phyloP scores from a whole-genome alignment of 2,113 vertebrate genomes.

The Aegithalos caudatus region DNA sequence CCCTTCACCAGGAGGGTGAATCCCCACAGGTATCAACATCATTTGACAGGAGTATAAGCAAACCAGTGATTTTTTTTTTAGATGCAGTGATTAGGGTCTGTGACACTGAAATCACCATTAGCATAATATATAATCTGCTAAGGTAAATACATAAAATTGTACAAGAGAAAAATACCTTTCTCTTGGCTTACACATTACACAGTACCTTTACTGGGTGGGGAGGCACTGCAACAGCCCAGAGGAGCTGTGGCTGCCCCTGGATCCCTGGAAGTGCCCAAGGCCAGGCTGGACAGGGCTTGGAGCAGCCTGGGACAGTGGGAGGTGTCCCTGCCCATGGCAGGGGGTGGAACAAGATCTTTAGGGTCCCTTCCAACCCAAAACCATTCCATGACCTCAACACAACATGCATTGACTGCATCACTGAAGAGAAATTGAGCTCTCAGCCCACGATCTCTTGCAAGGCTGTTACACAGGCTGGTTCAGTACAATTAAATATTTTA shows the following conservation, averaged over 20 bases:
- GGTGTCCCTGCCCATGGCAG: neutral
- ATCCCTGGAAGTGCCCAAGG: neutral
- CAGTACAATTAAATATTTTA: neutral
- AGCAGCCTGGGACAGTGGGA: neutral
- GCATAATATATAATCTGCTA: accelerated
- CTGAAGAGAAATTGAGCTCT: neutral
- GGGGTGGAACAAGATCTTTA: accelerated
- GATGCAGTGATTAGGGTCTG: neutral
- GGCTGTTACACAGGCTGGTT: neutral
- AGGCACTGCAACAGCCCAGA: neutral
- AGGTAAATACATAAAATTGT: neutral
- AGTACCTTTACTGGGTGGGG: neutral
- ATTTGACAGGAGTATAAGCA: neutral
- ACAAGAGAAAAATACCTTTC: neutral
- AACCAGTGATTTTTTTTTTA: neutral
- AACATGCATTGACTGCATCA: neutral
- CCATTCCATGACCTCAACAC: neutral
- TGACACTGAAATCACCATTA: neutral
- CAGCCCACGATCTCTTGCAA: neutral
- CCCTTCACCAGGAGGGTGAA: neutral
- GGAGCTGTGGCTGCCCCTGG: neutral
- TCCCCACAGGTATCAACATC: neutral
- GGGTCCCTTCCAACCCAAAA: neutral
- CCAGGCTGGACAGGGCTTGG: accelerated
- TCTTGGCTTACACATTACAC: neutral